Percentiles rank a stretch among this genome's conserved stretches.
Conservation (phyloP, 2,888 invertebrate species). For the Agrotis segetum region DNA sequence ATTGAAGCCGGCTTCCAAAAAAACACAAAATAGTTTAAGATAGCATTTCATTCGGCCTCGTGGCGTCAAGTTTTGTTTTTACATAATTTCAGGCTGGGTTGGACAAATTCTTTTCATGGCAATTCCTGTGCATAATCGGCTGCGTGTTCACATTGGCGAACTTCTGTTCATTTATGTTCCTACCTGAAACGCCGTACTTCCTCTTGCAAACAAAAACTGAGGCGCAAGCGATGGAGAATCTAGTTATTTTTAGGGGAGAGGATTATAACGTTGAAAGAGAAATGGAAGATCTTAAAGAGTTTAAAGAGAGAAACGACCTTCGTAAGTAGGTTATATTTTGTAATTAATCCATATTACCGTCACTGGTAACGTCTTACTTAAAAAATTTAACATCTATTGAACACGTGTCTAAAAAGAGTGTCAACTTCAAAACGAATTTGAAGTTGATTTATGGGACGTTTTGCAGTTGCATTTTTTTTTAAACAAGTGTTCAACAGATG, state of each 20-base stretch:
- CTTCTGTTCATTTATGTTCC: conserved; percentile 63
- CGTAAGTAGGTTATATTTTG: conserved; percentile 71
- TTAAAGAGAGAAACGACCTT: conserved; percentile 76
- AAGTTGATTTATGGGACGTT: no score
- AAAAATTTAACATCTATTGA: no score
- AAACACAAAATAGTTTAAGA: no score
- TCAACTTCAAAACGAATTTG: no score
- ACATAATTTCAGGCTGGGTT: conserved; percentile 71
- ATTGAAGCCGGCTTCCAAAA: no score
- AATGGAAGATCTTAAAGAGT: conserved; percentile 74
- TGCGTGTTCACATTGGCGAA: conserved; percentile 55
- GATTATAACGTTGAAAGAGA: conserved; percentile 72
- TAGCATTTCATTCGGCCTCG: no score
- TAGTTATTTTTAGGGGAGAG: conserved; percentile 72
- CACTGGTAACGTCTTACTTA: no score
- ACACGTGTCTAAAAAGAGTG: no score
- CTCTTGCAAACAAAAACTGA: conserved; percentile 67
- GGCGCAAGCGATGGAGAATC: conserved; percentile 57
- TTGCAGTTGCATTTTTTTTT: no score
- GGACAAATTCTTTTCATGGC: conserved; percentile 73
- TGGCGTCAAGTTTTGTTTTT: not conserved
- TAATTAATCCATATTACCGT: conserved; percentile 9
- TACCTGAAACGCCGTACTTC: conserved; percentile 80
- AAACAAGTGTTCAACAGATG: no score
- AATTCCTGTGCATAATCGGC: conserved; percentile 67